A percentile compares a stretch with the other conserved stretches of the same genome.
phyloP scores from a whole-genome alignment of 2,797 vertebrate species.

The Oreochromis mossambicus region DNA sequence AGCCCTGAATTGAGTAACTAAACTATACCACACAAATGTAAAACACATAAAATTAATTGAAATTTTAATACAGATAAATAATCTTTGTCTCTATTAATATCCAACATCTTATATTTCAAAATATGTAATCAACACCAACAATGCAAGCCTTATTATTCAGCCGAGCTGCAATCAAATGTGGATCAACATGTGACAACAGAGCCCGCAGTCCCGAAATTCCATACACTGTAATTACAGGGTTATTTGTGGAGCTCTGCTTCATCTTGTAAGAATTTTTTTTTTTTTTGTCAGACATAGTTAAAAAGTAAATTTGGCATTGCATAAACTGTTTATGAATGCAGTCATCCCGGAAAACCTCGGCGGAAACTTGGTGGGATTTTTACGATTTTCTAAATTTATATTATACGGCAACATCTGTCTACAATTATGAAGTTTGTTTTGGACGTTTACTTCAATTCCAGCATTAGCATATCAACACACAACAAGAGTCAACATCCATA shows the following conservation, averaged over 20 bases:
- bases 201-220: constrained; percentile 10
- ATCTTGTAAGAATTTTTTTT: not conserved
- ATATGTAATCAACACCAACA: constrained; percentile 32
- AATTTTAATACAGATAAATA: not conserved
- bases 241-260: not conserved
- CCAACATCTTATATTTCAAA: constrained; percentile 3
- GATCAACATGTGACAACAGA: constrained; percentile 13
- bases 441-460: not conserved
- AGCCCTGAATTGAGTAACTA: not conserved
- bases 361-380: constrained; percentile 17
- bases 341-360: not conserved
- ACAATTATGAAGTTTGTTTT: constrained; percentile 36
- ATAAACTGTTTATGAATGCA: constrained; percentile 27
- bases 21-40: not conserved
- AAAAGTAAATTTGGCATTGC: constrained; percentile 22
- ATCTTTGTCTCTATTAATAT: constrained; percentile 7
- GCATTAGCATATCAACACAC: not conserved
- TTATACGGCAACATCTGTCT: constrained; percentile 5
- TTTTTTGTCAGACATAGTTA: not conserved
- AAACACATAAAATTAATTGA: not conserved
- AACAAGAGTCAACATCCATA: not conserved
- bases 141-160: constrained; percentile 25
- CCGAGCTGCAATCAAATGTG: constrained; percentile 24
- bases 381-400: constrained; percentile 19
- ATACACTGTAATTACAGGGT: constrained; percentile 35